These are phyloP conservation scores for Dreissena polymorpha DNA, from an alignment of 1,140 invertebrate species.

Conservation along the genomic window DNA sequence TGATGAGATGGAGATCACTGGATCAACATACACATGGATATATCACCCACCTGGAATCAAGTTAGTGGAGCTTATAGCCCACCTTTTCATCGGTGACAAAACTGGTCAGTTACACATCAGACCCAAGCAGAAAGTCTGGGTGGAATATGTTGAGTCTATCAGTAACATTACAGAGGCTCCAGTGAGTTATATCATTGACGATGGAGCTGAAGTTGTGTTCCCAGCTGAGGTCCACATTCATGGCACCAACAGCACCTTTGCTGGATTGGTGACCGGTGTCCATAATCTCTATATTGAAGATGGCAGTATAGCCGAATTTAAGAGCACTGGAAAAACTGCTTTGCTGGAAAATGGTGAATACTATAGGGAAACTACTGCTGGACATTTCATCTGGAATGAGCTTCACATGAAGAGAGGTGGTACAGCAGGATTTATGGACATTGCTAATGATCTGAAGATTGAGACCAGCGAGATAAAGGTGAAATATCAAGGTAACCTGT, in stretches of 20 bases:
- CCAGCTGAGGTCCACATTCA: conserved; percentile 69
- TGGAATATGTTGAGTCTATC: conserved; percentile 71
- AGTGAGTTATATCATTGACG: conserved; percentile 69
- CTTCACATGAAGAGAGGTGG: conserved; percentile 64
- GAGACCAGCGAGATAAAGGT: conserved; percentile 63
- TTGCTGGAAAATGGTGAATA: conserved; percentile 64
- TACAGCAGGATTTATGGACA: conserved; percentile 62
- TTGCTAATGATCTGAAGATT: conserved; percentile 58
- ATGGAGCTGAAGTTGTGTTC: conserved; percentile 65
- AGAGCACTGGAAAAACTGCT: conserved; percentile 68
- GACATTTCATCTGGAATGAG: conserved; percentile 66
- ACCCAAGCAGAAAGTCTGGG: conserved; percentile 66
- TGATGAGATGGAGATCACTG: conserved; percentile 70
- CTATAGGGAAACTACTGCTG: conserved; percentile 58
- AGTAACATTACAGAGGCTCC: conserved; percentile 70
- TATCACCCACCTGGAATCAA: conserved; percentile 60
- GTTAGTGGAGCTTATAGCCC: conserved; percentile 61
- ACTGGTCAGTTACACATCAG: conserved; percentile 68
- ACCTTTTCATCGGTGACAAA: conserved; percentile 72
- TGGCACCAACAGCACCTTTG: conserved; percentile 69
- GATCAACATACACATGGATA: conserved; percentile 64
- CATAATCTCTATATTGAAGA: conserved; percentile 66
- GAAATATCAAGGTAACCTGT: conserved; percentile 67
- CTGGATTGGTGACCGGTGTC: conserved; percentile 67
- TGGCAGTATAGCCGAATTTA: conserved; percentile 56